A percentile compares a stretch with the other conserved stretches of the same genome.
Conservation (phyloP, 2,797 vertebrate genomes). For the Clarias platycephalus region DNA sequence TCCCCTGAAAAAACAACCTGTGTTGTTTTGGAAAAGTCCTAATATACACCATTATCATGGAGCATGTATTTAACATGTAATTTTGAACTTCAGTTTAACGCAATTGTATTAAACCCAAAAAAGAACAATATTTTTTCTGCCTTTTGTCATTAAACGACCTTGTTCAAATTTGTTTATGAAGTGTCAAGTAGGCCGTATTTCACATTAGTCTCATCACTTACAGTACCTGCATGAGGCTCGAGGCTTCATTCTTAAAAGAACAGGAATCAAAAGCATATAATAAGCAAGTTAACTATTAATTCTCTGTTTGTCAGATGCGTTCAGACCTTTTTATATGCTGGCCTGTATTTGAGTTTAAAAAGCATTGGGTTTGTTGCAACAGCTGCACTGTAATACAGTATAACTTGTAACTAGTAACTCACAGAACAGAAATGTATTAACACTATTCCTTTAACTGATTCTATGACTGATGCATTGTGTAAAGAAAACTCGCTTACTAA, state of each 20-base stretch:
- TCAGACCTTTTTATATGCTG: neutral
- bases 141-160: neutral
- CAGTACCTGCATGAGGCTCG: neutral
- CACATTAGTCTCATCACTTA: neutral
- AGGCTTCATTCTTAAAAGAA: neutral
- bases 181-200: neutral
- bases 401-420: neutral
- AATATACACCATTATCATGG: neutral
- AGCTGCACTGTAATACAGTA: neutral
- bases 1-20: neutral
- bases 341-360: too few species aligned
- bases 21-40: neutral
- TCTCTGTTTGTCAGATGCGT: neutral
- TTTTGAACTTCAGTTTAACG: neutral
- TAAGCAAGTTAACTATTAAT: neutral
- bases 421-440: neutral
- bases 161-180: conserved; percentile 14
- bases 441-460: neutral
- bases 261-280: neutral
- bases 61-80: neutral
- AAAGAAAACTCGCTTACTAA: conserved; percentile 23
- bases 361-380: neutral
- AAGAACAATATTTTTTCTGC: neutral
- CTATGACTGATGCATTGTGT: neutral
- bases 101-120: neutral